These are phyloP conservation scores for Spatula clypeata DNA, from an alignment of 2,797 vertebrate species.

Conservation along the genomic window DNA sequence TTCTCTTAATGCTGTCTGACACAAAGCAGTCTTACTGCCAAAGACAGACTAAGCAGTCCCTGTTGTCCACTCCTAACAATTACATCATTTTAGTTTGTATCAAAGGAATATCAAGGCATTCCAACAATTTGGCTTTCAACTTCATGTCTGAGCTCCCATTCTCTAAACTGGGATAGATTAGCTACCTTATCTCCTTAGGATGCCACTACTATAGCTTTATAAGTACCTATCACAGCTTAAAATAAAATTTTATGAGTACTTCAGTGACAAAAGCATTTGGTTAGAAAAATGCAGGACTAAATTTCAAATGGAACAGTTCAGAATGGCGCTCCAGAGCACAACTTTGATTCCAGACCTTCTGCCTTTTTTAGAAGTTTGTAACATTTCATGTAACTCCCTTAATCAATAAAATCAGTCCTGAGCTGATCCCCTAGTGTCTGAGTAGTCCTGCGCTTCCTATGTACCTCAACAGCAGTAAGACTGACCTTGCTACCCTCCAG, in stretches of 20 bases:
- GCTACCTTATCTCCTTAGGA: not conserved
- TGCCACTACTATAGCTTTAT: not conserved
- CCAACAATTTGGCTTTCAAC: not conserved
- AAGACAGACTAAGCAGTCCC: not conserved
- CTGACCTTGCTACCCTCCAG: not conserved
- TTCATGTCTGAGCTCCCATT: not conserved
- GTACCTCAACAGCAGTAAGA: not conserved
- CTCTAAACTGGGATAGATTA: not conserved
- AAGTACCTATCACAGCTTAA: not conserved
- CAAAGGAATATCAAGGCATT: not conserved
- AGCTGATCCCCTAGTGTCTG: not conserved
- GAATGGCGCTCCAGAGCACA: not conserved
- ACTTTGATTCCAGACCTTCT: not conserved
- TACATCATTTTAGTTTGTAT: not conserved
- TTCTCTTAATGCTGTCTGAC: not conserved
- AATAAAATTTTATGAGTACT: not conserved
- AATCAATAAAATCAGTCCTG: not conserved
- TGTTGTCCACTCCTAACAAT: not conserved
- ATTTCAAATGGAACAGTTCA: not conserved
- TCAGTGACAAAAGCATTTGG: not conserved
- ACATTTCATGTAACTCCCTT: not conserved
- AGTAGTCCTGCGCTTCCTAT: not conserved
- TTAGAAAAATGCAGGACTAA: not conserved
- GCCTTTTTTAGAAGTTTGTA: not conserved
- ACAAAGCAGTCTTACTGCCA: not conserved